Percentiles rank a stretch among this genome's conserved stretches.
phyloP scores from a whole-genome alignment of 2,113 vertebrate genomes.

The Nestor notabilis region DNA sequence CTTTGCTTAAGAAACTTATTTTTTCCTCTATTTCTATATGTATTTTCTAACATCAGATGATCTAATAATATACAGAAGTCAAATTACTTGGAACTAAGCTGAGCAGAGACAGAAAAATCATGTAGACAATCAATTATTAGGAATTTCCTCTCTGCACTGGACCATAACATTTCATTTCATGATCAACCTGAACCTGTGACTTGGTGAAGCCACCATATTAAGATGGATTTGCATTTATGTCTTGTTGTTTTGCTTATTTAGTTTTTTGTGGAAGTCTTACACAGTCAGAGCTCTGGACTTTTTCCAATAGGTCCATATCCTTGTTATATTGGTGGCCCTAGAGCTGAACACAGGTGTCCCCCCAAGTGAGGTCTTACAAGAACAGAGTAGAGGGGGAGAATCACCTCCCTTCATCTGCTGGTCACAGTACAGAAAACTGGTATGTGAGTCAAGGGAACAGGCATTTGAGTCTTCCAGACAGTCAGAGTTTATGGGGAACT shows the following conservation, averaged over 20 bases:
- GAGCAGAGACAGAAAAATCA: background rate
- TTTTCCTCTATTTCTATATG: background rate
- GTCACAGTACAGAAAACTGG: background rate
- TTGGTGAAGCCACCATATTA: background rate
- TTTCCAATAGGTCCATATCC: too few relatives aligned
- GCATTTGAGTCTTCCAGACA: rapidly evolving
- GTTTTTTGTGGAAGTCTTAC: background rate
- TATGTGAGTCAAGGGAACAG: rapidly evolving
- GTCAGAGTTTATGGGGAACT: background rate
- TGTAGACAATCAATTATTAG: background rate
- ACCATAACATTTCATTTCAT: background rate
- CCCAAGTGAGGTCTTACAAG: too few relatives aligned
- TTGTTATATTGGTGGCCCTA: too few relatives aligned
- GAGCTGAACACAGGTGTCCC: too few relatives aligned
- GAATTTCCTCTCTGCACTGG: background rate
- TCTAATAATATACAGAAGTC: background rate
- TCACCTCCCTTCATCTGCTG: too few relatives aligned
- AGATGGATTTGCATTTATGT: background rate
- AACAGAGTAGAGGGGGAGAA: too few relatives aligned
- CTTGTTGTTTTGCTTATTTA: background rate
- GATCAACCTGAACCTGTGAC: background rate
- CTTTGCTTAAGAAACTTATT: background rate
- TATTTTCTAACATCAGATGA: background rate
- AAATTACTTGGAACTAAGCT: background rate
- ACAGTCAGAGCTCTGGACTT: background rate